Base-by-base conservation (phyloP, 2,797 vertebrate species). In the Amblyopsis hoosieri region DNA sequence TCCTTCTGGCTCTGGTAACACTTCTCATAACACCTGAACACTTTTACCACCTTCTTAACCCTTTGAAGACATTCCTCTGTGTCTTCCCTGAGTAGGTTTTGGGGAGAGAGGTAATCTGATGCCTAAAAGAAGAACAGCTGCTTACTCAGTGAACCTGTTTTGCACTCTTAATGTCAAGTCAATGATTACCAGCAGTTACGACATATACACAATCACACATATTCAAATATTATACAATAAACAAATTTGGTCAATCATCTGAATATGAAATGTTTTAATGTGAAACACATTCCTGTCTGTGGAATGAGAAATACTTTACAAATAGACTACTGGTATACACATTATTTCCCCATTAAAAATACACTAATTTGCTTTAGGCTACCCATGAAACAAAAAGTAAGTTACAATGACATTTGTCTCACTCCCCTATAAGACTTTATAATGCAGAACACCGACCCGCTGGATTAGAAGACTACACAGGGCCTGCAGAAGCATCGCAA, bases 381-480 rank as follows among this genome's bases (percentile, higher is more conserved):
- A 29, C 53, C 12, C 31, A 15, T 2, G 5, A 51, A 15, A 15
- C 14, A 15, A 15, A 51, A 15, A n/a, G 49, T 14, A 29, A 49
- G 57, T 57, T 4, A 64, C 14, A 46, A 14, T 33, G 9, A 23
- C 31, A 45, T 47, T 53, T 1, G 0, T n/a, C 14, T 3, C 59
- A 15, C 62, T 57, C n/a, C 12, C 49, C 49, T 17, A 29, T 29
- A 14, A 15, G 12, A 53, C 57, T 63, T 1, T 61, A 54, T 29
- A 29, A 29, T 55, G 53, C 7, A 54, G 1, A 13, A 51, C 15
- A n/a, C 54, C 48, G 90, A 93, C 93, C 90, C 93, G 90, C 45
- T 93, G 81, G 80, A 93, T 92, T 65, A 94, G 71, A 51, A 95
- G 82, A 82, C 94, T 95, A 85, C 91, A 93, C 55, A 96, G 87